phyloP scores from a whole-genome alignment of 2,888 invertebrate genomes.

The Digitonthophagus gazella region DNA sequence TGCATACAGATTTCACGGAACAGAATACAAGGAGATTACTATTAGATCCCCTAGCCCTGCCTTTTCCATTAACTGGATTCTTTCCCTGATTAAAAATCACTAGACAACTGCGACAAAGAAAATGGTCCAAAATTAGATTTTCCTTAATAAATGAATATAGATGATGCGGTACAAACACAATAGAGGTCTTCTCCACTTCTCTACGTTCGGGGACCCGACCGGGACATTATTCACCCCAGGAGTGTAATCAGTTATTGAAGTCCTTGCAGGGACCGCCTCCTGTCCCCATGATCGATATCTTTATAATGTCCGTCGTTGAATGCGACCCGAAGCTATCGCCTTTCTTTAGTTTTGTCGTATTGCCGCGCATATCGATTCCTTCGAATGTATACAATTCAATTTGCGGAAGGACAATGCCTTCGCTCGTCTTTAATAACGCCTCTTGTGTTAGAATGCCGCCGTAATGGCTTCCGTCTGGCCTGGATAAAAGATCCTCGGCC shows the following conservation, averaged over 20 bases:
- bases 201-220: background rate
- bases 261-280: background rate
- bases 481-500: background rate
- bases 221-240: background rate
- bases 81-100: background rate
- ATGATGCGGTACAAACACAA: background rate
- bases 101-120: background rate
- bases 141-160: background rate
- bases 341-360: background rate
- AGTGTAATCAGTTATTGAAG: background rate
- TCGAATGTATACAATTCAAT: background rate
- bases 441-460: background rate
- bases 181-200: background rate
- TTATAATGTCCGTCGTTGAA: background rate
- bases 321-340: background rate
- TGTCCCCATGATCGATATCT: background rate
- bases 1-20: background rate
- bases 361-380: background rate
- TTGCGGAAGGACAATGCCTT: background rate
- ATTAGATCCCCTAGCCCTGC: background rate
- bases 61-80: background rate
- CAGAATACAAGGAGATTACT: background rate
- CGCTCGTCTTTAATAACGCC: background rate
- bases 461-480: background rate
- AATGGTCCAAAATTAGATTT: background rate